Percentiles rank a stretch among this genome's conserved stretches.
Conservation (phyloP, 2,113 vertebrate genomes). For the Entelurus aequoreus region DNA sequence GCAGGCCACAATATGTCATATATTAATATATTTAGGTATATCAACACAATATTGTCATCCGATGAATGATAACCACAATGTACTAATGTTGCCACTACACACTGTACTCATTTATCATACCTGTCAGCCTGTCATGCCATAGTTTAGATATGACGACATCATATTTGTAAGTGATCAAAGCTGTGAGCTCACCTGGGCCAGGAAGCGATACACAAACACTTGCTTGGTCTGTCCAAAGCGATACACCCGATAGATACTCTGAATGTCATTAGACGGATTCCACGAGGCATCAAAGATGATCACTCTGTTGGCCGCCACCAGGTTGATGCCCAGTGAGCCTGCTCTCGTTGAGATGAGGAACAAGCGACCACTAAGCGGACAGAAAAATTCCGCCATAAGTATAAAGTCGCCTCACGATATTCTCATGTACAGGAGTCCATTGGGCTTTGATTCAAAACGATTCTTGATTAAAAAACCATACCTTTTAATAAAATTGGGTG, state of each 20-base stretch:
- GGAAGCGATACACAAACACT: conserved; percentile 92
- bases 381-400: not conserved
- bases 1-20: no score
- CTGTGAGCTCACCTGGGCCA: conserved; percentile 83
- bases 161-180: no score
- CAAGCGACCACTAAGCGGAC: conserved; percentile 78
- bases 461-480: no score
- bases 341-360: conserved; percentile 98
- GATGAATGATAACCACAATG: no score
- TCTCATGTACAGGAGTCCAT: not conserved
- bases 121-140: no score
- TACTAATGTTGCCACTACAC: no score
- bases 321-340: conserved; percentile 93
- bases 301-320: conserved; percentile 91
- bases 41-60: no score
- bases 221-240: conserved; percentile 91
- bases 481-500: no score
- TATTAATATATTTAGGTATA: no score
- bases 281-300: conserved; percentile 97
- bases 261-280: conserved; percentile 95
- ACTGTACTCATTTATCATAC: no score
- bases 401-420: not conserved
- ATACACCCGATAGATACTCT: conserved; percentile 97
- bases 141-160: no score
- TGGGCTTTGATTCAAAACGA: no score